Evolutionary conservation across 2,797 vertebrate genomes (phyloP).

Genomic region (Gallinago nigripennis): DNA sequence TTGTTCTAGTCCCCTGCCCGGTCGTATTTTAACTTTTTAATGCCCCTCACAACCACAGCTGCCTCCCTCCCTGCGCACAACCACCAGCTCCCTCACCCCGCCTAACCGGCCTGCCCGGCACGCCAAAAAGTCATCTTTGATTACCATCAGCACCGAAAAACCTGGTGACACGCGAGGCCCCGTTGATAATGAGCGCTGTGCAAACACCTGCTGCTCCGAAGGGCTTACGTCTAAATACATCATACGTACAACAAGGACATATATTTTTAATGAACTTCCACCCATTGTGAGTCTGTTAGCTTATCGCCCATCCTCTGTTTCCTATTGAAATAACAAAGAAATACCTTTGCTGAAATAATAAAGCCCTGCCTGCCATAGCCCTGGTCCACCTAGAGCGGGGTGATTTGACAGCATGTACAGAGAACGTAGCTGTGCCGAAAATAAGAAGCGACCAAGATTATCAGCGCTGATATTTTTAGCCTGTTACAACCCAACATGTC

Average conservation of each 20-base stretch:
- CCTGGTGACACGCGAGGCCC: not conserved
- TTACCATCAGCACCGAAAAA: not conserved
- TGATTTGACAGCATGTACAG: not conserved
- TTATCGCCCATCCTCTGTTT: constrained; percentile 41
- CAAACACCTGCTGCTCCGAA: constrained; percentile 35
- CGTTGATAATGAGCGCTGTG: not conserved
- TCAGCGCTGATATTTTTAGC: constrained; percentile 45
- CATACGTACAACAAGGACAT: constrained; percentile 18
- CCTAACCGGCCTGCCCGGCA: not conserved
- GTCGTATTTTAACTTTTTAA: not conserved
- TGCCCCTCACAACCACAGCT: not conserved
- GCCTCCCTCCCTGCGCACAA: not conserved
- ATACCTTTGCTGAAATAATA: constrained; percentile 32
- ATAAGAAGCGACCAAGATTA: constrained; percentile 19
- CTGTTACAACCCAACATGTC: not conserved
- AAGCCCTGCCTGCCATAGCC: not conserved
- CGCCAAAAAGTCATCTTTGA: not conserved
- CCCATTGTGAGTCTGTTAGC: constrained; percentile 44
- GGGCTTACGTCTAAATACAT: not conserved
- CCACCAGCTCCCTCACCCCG: not conserved
- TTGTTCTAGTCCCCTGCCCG: not conserved
- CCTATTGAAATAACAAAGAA: constrained; percentile 54
- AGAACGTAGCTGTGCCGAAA: not conserved
- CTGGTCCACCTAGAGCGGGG: not conserved
- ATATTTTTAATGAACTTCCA: constrained; percentile 62